phyloP scores from a whole-genome alignment of 2,797 vertebrate genomes.

The Enteromius unitaeniatus region DNA sequence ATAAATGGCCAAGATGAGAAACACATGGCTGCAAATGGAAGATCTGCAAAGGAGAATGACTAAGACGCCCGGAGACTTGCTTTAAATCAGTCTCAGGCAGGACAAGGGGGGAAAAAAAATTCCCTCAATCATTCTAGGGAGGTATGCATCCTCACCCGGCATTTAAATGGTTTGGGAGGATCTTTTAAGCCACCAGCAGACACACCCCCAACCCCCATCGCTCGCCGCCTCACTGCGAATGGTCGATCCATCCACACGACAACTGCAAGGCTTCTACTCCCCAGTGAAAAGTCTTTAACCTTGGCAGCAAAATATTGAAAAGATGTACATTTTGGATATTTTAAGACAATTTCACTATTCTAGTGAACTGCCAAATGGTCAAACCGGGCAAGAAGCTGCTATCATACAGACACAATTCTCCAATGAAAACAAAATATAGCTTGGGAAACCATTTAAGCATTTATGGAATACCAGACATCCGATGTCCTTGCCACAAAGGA shows the following conservation, averaged over 20 bases:
- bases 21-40: constrained; percentile 73
- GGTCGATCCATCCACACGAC: constrained; percentile 47
- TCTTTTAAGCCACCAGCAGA: constrained; percentile 45
- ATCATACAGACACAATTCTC: constrained; percentile 4
- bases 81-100: constrained; percentile 33
- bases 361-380: background rate
- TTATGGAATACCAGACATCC: constrained; percentile 32
- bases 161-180: constrained; percentile 44
- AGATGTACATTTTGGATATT: constrained; percentile 26
- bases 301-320: background rate
- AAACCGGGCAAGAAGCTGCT: background rate
- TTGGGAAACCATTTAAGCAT: constrained; percentile 48
- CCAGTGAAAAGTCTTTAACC: constrained; percentile 26
- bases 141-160: constrained; percentile 37
- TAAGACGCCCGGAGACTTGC: constrained; percentile 27
- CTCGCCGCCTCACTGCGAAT: constrained; percentile 28
- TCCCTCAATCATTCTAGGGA: constrained; percentile 17
- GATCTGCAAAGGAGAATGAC: constrained; percentile 30
- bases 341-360: constrained; percentile 30
- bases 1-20: constrained; percentile 75
- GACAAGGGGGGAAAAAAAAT: constrained; percentile 24
- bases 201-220: constrained; percentile 58
- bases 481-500: constrained; percentile 1
- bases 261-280: constrained; percentile 47
- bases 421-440: constrained; percentile 13